Evolutionary conservation across 2,113 vertebrate species (phyloP).

Genomic region (Miniopterus natalensis): DNA sequence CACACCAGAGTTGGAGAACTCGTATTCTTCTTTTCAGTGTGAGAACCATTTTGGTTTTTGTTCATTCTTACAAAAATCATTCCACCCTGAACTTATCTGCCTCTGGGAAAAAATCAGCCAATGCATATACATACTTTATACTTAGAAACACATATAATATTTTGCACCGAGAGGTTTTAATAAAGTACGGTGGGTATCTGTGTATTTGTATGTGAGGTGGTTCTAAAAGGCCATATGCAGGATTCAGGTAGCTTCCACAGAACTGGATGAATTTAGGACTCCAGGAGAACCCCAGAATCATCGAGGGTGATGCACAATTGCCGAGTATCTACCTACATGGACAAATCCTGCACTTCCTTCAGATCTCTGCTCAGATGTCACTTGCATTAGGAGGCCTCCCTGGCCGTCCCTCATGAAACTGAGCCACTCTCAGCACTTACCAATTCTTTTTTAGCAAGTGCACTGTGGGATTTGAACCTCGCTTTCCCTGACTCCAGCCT

Average conservation of each 20-base stretch:
- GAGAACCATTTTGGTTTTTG: not conserved
- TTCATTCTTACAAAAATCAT: slow-evolving; percentile 12
- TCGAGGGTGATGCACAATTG: not conserved
- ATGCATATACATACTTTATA: not conserved
- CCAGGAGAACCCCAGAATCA: not conserved
- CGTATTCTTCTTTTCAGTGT: not conserved
- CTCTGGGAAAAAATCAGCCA: not conserved
- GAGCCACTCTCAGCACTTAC: not conserved
- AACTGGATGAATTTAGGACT: not conserved
- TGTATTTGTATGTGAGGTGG: not conserved
- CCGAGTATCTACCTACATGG: not conserved
- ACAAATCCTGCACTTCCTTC: not conserved
- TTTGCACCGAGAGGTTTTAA: slow-evolving; percentile 2
- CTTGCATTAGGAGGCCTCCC: not conserved
- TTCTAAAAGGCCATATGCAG: not conserved
- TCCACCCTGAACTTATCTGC: not conserved
- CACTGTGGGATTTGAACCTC: not conserved
- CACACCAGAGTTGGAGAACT: not conserved
- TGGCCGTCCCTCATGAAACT: not conserved
- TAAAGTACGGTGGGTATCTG: not conserved
- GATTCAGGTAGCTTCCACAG: not conserved
- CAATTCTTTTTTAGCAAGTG: not conserved
- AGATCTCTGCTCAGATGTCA: not conserved
- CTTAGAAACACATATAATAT: not conserved
- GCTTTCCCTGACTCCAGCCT: not conserved